Conservation (phyloP, 2,113 vertebrate genomes). For the Brachyhypopomus gauderio region DNA sequence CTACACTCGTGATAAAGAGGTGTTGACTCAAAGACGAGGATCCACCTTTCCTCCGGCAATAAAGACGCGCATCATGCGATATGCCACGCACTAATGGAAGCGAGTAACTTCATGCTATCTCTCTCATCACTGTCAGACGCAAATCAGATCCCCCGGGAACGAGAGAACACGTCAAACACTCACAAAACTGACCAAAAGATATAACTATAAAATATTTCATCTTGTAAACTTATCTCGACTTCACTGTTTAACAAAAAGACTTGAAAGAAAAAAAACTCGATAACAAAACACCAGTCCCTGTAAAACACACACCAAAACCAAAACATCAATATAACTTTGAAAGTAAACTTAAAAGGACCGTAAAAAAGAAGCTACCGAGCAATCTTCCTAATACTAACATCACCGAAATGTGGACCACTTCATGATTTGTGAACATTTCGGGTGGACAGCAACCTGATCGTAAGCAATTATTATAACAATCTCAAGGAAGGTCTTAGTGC, state of each 20-base stretch:
- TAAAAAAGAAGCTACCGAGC: too few species aligned
- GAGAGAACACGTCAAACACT: constrained; percentile 5
- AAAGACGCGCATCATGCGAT: constrained; percentile 65
- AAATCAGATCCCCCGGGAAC: constrained; percentile 23
- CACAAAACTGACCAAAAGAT: not conserved
- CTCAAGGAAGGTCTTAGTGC: not conserved
- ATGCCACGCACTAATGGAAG: constrained; percentile 66
- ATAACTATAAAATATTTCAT: too few species aligned
- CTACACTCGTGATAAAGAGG: constrained; percentile 65
- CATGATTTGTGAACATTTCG: not conserved
- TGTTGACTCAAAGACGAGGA: constrained; percentile 60
- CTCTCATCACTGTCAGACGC: constrained; percentile 56
- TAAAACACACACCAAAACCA: too few species aligned
- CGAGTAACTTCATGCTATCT: constrained; percentile 66
- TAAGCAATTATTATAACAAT: constrained; percentile 28
- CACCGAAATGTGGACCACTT: not conserved
- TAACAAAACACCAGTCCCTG: too few species aligned
- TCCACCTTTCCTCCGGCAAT: constrained; percentile 64
- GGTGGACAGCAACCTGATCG: constrained; percentile 13
- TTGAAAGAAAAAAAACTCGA: too few species aligned
- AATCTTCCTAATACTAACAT: too few species aligned
- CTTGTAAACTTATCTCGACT: too few species aligned
- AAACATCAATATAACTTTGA: too few species aligned
- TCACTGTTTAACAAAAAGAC: too few species aligned
- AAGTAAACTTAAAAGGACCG: too few species aligned